These are phyloP conservation scores for Aspidiotus destructor DNA, from an alignment of 2,888 invertebrate species.

Conservation along the genomic window DNA sequence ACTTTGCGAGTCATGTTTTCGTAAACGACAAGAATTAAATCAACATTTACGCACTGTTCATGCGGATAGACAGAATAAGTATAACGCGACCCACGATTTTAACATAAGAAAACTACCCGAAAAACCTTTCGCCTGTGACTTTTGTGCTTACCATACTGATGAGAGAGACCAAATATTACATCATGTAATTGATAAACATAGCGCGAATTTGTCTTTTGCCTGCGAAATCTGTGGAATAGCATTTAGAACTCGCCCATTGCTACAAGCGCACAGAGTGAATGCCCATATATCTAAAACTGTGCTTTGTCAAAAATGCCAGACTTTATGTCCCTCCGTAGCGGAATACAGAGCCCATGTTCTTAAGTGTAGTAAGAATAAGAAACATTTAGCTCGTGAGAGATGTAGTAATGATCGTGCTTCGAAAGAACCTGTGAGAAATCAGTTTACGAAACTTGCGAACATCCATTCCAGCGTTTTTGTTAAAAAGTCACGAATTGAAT, in stretches of 20 bases:
- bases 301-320: conserved; percentile 20
- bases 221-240: conserved; percentile 25
- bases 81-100: conserved; percentile 20
- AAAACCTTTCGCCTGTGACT: conserved; percentile 21
- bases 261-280: conserved; percentile 17
- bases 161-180: conserved; percentile 20
- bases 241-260: conserved; percentile 9
- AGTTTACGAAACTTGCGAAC: conserved; percentile 20
- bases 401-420: conserved; percentile 10
- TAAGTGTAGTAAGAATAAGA: conserved; percentile 20
- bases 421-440: conserved; percentile 23
- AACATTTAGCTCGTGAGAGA: conserved; percentile 8
- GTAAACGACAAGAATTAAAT: conserved; percentile 19
- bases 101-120: conserved; percentile 21
- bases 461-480: conserved; percentile 13
- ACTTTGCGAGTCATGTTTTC: conserved; percentile 16
- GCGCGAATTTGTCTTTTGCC: conserved; percentile 5
- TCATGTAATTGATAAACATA: conserved; percentile 23
- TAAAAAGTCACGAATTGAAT: conserved; percentile 13
- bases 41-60: conserved; percentile 27
- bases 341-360: conserved; percentile 17
- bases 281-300: conserved; percentile 18
- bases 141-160: conserved; percentile 16
- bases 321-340: conserved; percentile 18
- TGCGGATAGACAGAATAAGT: conserved; percentile 14